phyloP scores from a whole-genome alignment of 1,140 invertebrate species.

The Hestina assimilis region DNA sequence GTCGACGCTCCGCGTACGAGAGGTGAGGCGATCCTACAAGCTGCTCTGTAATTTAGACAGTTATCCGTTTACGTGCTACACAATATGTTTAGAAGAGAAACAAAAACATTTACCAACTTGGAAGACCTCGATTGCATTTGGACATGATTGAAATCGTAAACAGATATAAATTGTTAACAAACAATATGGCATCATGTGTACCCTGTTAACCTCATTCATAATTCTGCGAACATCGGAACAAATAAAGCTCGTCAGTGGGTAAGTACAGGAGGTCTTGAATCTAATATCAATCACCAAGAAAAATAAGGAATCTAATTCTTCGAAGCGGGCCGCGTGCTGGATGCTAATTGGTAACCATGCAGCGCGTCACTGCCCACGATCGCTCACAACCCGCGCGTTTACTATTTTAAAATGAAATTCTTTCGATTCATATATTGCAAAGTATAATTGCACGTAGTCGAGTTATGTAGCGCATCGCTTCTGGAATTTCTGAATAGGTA shows the following conservation, averaged over 20 bases:
- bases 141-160: background rate
- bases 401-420: constrained; percentile 75
- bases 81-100: constrained; percentile 39
- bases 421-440: constrained; percentile 62
- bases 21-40: constrained; percentile 62
- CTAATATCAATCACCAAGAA: constrained; percentile 50
- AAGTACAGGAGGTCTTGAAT: constrained; percentile 38
- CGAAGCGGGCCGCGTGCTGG: constrained; percentile 40
- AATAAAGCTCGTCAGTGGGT: constrained; percentile 21
- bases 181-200: constrained; percentile 28
- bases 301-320: constrained; percentile 45
- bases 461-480: constrained; percentile 40
- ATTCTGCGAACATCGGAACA: constrained; percentile 34
- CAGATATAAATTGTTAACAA: constrained; percentile 37
- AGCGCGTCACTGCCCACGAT: constrained; percentile 44
- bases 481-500: constrained; percentile 57
- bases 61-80: constrained; percentile 58
- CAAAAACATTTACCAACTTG: constrained; percentile 18
- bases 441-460: constrained; percentile 55
- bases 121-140: constrained; percentile 1
- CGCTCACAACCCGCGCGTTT: constrained; percentile 37
- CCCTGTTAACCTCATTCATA: constrained; percentile 27
- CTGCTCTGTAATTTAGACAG: constrained; percentile 68
- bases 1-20: constrained; percentile 61
- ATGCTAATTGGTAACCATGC: constrained; percentile 68